Percentiles rank a stretch among this genome's conserved stretches.
Evolutionary conservation across 2,888 invertebrate species (phyloP).

Genomic region (Charanyca ferruginea): DNA sequence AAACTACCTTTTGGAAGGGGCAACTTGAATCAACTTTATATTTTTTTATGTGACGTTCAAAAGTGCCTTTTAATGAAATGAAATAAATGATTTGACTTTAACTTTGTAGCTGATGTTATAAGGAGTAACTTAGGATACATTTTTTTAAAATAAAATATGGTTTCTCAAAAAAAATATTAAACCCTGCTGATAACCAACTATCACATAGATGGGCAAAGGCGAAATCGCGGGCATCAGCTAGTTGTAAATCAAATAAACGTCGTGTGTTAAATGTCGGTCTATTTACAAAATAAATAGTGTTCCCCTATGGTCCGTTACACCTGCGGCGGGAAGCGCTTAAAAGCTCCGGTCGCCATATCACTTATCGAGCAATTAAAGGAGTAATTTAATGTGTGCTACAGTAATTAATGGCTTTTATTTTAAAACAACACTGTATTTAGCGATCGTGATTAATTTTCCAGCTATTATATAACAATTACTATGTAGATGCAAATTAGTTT

Average conservation of each 20-base stretch:
- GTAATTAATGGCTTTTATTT: slow-evolving; percentile 55
- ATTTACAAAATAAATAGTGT: slow-evolving; percentile 65
- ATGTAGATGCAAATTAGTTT: slow-evolving; percentile 40
- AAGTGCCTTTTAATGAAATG: too few species aligned
- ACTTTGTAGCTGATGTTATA: too few species aligned
- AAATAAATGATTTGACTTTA: too few species aligned
- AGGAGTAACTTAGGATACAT: too few species aligned
- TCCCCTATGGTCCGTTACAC: slow-evolving; percentile 59
- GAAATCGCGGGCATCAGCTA: too few species aligned
- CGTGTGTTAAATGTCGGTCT: neutral
- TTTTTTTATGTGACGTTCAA: too few species aligned
- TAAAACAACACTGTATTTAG: slow-evolving; percentile 44
- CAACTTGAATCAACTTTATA: too few species aligned
- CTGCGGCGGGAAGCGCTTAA: slow-evolving; percentile 63
- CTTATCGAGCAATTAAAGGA: slow-evolving; percentile 76
- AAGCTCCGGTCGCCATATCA: slow-evolving; percentile 71
- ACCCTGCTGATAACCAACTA: too few species aligned
- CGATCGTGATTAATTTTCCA: slow-evolving; percentile 43
- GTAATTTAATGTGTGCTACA: slow-evolving; percentile 69
- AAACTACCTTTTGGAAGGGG: too few species aligned
- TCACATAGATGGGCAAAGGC: too few species aligned
- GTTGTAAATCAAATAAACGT: neutral
- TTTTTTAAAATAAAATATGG: too few species aligned
- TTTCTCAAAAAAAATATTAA: too few species aligned
- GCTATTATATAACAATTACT: slow-evolving; percentile 19